Evolutionary conservation across 2,797 vertebrate species (phyloP).

Genomic region (Dipus sagitta): DNA sequence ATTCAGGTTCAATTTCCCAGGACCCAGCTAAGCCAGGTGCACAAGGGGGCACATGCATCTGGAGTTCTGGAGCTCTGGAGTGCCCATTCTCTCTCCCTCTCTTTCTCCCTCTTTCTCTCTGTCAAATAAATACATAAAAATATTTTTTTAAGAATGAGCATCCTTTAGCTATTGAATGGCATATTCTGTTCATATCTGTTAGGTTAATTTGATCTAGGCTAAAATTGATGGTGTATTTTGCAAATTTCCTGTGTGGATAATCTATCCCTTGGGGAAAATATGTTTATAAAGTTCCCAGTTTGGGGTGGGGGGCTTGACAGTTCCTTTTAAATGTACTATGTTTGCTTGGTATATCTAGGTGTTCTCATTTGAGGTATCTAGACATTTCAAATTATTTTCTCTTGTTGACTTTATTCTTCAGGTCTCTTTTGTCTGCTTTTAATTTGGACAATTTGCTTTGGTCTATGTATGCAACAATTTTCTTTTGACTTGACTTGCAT

Average conservation of each 20-base stretch:
- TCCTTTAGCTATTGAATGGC: background rate
- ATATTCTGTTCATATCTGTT: background rate
- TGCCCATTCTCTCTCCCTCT: no score
- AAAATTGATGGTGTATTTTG: no score
- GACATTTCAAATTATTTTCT: background rate
- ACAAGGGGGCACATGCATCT: no score
- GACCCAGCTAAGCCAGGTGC: no score
- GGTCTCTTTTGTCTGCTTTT: background rate
- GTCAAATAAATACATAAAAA: no score
- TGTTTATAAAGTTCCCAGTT: background rate
- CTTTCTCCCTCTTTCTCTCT: no score
- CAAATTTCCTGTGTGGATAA: background rate
- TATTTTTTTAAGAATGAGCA: background rate
- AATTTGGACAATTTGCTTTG: background rate
- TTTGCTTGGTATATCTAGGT: background rate
- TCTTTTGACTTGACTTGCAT: background rate
- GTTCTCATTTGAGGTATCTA: background rate
- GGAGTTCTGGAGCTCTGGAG: no score
- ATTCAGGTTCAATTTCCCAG: no score
- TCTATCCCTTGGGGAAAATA: background rate
- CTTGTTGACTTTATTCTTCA: background rate
- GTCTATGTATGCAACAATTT: background rate
- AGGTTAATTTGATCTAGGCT: background rate
- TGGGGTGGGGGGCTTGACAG: background rate
- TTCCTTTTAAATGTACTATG: background rate